Base-by-base conservation (phyloP, 2,797 vertebrate genomes). In the Vespertilio murinus region DNA sequence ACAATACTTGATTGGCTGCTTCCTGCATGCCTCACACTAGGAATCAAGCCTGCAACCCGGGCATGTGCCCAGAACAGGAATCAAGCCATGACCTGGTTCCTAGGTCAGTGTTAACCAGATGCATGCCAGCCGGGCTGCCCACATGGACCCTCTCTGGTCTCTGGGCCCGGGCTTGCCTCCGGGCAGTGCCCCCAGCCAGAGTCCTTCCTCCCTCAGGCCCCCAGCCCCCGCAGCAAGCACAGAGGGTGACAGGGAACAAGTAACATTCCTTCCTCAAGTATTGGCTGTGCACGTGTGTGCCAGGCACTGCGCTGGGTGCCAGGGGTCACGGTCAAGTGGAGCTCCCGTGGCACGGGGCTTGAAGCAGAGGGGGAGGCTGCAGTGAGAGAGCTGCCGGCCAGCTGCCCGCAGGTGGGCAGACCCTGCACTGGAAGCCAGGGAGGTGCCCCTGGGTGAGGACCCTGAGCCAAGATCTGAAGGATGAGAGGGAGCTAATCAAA, bases 391-490 rank as follows among this genome's bases (percentile, higher is more conserved):
- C 61, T 45, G 35, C 65, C 28, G 30, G 17, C 22, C 49, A 74
- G 12, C 47, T 35, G 3, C 28, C 18, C 0, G 10, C 5, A 8
- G 64, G 23, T 5, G 16, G 35, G 30, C 0, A 0, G 28, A 56
- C 28, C n/a, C 45, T 45, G 23, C 40, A 2, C 2, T 35, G 64
- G 14, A 67, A 54, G 23, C 83, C 35, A 33, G 35, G 64, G 78
- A 64, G 67, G 2, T 23, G 40, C n/a, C 23, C 30, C 30, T 12
- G 78, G 35, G 23, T 73, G 45, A 49, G 12, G 54, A 30, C 49
- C 73, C 52, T 59, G 61, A 92, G 30, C 71, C 8, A 4, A 82
- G 54, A 78, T 45, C 77, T 75, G n/a, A 80, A 83, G 64, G 42
- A 33, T 30, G n/a, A 87, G 45, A 42, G 59, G 35, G 40, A 59